phyloP scores from a whole-genome alignment of 2,888 invertebrate species.

The Euproctis similis region DNA sequence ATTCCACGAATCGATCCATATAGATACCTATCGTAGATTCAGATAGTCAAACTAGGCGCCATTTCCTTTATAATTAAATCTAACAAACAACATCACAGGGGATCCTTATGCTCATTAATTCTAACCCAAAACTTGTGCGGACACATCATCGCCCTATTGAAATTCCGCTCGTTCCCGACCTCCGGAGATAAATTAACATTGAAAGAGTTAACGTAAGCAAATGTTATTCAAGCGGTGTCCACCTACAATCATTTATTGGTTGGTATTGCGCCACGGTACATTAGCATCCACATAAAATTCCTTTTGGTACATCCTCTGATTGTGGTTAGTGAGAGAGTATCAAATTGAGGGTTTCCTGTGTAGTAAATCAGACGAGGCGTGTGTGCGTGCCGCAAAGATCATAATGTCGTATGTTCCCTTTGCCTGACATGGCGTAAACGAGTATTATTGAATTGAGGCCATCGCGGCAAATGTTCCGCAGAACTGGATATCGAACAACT shows the following conservation, averaged over 20 bases:
- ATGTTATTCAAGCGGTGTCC: conserved; percentile 54
- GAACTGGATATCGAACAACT: conserved; percentile 24
- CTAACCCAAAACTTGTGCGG: conserved; percentile 15
- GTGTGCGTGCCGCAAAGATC: conserved; percentile 19
- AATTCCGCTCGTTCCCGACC: conserved; percentile 31
- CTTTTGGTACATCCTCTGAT: conserved; percentile 63
- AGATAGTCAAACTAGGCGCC: conserved; percentile 2
- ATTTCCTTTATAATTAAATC: conserved; percentile 4
- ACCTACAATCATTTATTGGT: conserved; percentile 49
- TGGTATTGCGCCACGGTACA: conserved; percentile 28
- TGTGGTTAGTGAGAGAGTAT: conserved; percentile 37
- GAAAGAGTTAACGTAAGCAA: conserved; percentile 47
- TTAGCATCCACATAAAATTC: conserved; percentile 46
- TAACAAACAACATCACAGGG: conserved; percentile 3
- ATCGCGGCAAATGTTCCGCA: conserved; percentile 32
- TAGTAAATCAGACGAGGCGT: conserved; percentile 24
- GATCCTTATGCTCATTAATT: conserved; percentile 14
- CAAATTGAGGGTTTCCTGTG: conserved; percentile 55
- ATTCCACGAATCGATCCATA: too few species aligned
- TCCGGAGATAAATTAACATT: conserved; percentile 40
- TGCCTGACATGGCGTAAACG: conserved; percentile 23
- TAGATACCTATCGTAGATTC: too few species aligned
- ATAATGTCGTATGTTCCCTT: conserved; percentile 20
- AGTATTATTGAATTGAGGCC: conserved; percentile 28
- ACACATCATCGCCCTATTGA: conserved; percentile 20